Base-by-base conservation (phyloP, 2,797 vertebrate species). In the Lithobates sylvaticus region DNA sequence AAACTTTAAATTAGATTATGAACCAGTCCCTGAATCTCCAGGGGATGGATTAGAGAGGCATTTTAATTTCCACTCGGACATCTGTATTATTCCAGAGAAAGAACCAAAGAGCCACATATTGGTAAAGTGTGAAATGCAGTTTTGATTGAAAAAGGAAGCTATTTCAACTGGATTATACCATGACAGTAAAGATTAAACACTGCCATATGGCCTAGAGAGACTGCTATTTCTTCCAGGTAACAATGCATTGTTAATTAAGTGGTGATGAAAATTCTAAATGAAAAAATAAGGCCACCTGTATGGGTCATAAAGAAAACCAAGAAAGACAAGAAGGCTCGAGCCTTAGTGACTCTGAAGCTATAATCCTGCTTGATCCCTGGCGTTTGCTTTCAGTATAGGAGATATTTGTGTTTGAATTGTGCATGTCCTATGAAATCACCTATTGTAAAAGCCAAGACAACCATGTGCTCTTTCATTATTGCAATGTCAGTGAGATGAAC, bases 121-220 rank as follows among this genome's bases (percentile, higher is more conserved):
- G 93, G 91, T 90, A 93, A 93, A 93, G 93, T 93, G 92, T 95
- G 92, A 95, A 95, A 95, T 93, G 91, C 87, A 89, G 91, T 94
- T 94, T 93, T 93, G 92, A 93, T 93, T 93, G 90, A 90, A 92
- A 94, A 91, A 87, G 91, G 91, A 94, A 94, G 89, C 89, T 91
- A 92, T 93, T 93, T 93, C 7, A 29, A 91, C 47, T 82, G 91
- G 92, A 94, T 94, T 95, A 93, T 90, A 91, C 91, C 27, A 0
- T 92, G 92, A 94, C 91, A 91, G 23, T 80, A 88, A 91, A 92
- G 93, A 94, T 93, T 93, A 94, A 93, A 88, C 76, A 76, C 73
- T 84, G 90, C 92, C 94, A 94, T 94, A 93, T 94, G 93, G 93
- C 78, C 89, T 29, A 79, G 86, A 88, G 88, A 91, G 47, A 50